A percentile compares a stretch with the other conserved stretches of the same genome.
Evolutionary conservation across 2,888 invertebrate genomes (phyloP).

Genomic region (Trichopoda pennipes): DNA sequence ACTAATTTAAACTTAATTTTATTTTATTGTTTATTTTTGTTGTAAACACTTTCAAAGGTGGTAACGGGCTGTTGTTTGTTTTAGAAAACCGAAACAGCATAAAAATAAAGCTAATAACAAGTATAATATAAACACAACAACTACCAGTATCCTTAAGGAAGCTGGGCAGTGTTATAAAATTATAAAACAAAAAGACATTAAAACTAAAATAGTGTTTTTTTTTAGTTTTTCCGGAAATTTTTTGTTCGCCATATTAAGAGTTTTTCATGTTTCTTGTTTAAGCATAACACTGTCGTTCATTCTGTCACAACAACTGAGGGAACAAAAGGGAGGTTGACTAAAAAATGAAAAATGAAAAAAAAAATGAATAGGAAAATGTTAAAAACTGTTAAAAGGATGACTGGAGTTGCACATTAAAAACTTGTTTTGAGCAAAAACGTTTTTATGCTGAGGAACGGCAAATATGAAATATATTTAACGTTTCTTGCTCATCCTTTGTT

Average conservation of each 20-base stretch:
- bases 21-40: constrained; percentile 1
- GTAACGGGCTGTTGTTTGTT: constrained; percentile 1
- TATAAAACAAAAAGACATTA: constrained; percentile 42
- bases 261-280: background rate
- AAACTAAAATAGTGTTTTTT: constrained; percentile 51
- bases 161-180: constrained; percentile 23
- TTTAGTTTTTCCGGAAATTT: background rate
- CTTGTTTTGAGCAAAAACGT: constrained; percentile 45
- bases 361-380: background rate
- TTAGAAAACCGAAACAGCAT: background rate
- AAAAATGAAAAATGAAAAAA: background rate
- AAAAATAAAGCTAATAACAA: constrained; percentile 36
- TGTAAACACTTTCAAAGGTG: constrained; percentile 24
- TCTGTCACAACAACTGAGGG: constrained; percentile 43
- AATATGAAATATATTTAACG: background rate
- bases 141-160: constrained; percentile 19
- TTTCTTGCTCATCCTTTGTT: no score
- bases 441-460: constrained; percentile 37
- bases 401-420: constrained; percentile 57
- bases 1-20: constrained; percentile 66
- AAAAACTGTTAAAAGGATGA: constrained; percentile 18
- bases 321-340: constrained; percentile 5
- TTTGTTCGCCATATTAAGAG: constrained; percentile 12
- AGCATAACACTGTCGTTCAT: background rate
- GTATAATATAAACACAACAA: constrained; percentile 59